These are phyloP conservation scores for Vespertilio murinus DNA, from an alignment of 2,797 vertebrate species.

Conservation along the genomic window DNA sequence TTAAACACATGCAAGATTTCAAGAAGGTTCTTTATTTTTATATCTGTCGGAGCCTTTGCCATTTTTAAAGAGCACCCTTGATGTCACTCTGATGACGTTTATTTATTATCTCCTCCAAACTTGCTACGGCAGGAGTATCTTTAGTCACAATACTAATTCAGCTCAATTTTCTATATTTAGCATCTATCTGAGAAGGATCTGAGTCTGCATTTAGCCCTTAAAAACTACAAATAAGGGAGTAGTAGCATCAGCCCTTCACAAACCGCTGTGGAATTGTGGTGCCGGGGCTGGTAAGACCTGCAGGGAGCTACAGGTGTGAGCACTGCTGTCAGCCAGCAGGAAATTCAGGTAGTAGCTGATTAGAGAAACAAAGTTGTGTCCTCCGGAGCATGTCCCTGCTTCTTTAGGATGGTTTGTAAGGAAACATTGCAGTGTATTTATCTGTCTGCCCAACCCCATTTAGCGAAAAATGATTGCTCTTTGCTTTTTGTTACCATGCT, in stretches of 20 bases:
- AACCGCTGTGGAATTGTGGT: not conserved
- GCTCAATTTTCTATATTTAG: conserved; percentile 49
- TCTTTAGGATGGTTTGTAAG: not conserved
- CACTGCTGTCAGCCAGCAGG: not conserved
- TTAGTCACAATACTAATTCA: conserved; percentile 49
- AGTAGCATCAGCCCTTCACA: conserved; percentile 8
- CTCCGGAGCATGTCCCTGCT: not conserved
- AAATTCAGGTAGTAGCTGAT: not conserved
- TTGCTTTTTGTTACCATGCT: conserved; percentile 83
- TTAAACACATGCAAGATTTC: not conserved
- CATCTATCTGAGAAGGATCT: not conserved
- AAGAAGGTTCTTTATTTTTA: not conserved
- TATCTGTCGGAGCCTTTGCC: not conserved
- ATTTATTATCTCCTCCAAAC: conserved; percentile 35
- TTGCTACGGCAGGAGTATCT: not conserved
- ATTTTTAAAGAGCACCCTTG: not conserved
- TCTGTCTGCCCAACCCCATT: conserved; percentile 67
- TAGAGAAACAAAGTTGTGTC: fast-evolving
- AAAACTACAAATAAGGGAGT: conserved; percentile 65
- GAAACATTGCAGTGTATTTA: conserved; percentile 69
- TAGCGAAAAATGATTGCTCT: conserved; percentile 81
- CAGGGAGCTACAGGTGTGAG: conserved; percentile 52
- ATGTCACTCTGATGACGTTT: conserved; percentile 54
- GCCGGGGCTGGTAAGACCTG: not conserved
- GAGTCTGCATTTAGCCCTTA: conserved; percentile 51